phyloP scores from a whole-genome alignment of 2,797 vertebrate genomes.

The Rhynchonycteris naso region DNA sequence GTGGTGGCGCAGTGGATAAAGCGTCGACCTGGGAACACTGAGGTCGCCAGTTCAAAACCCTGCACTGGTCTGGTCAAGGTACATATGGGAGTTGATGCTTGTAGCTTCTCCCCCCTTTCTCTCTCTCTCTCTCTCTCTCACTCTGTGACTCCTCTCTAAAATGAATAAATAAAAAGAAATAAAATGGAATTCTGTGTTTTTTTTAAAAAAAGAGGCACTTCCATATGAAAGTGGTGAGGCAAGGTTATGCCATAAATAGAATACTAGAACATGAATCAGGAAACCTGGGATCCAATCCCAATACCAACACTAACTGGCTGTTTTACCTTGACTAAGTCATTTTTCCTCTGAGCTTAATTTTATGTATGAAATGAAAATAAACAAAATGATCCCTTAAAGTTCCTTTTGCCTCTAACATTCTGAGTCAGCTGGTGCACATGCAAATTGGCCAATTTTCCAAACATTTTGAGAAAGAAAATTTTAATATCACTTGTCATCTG shows the following conservation, averaged over 20 bases:
- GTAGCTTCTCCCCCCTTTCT: no score
- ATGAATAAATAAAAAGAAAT: no score
- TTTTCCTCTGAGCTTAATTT: slow-evolving; percentile 52
- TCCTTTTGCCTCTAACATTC: slow-evolving; percentile 34
- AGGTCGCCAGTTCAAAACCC: no score
- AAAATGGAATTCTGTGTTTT: no score
- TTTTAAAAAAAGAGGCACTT: slow-evolving; percentile 19
- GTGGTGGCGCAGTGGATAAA: no score
- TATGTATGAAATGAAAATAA: slow-evolving; percentile 62
- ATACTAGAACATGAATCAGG: neutral
- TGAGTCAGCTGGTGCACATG: neutral
- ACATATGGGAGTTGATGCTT: no score
- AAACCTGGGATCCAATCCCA: neutral
- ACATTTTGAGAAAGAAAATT: slow-evolving; percentile 50
- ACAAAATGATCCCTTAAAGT: slow-evolving; percentile 16
- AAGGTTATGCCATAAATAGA: slow-evolving; percentile 17
- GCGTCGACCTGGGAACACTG: no score
- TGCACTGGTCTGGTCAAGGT: no score
- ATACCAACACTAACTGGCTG: neutral
- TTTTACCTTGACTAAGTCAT: neutral
- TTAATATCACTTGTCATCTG: slow-evolving; percentile 54
- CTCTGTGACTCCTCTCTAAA: no score
- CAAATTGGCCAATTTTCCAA: slow-evolving; percentile 40
- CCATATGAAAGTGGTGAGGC: neutral
- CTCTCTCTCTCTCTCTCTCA: no score